Percentiles rank a stretch among this genome's conserved stretches.
Evolutionary conservation across 2,113 vertebrate species (phyloP).

Genomic region (Tachysurus vachellii): DNA sequence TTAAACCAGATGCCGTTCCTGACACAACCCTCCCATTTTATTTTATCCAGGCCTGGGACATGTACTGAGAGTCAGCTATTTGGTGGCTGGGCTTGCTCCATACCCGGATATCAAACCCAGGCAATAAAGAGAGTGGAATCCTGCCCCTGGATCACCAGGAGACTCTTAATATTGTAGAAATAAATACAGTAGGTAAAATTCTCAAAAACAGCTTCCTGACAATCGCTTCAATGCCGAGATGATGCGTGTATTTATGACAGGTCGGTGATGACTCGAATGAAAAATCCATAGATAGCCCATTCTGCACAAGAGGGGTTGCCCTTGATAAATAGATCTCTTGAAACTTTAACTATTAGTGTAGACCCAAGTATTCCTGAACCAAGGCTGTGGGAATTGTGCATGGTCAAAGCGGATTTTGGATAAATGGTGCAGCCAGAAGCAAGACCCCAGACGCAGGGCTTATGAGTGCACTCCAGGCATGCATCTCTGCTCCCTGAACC

Average conservation of each 20-base stretch:
- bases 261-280: not conserved
- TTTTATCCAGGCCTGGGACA: no score
- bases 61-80: no score
- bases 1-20: no score
- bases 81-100: no score
- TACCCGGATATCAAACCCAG: no score
- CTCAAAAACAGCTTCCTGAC: not conserved
- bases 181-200: not conserved
- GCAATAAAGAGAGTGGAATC: no score
- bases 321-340: not conserved
- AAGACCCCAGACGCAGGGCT: slow-evolving; percentile 11
- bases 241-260: not conserved
- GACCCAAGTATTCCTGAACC: not conserved
- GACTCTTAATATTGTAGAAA: not conserved
- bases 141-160: no score
- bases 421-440: not conserved
- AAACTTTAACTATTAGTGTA: not conserved
- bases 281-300: not conserved
- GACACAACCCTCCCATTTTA: no score
- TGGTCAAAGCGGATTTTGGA: not conserved
- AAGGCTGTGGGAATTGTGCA: not conserved
- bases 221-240: not conserved
- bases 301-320: not conserved
- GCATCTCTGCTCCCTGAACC: slow-evolving; percentile 14
- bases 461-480: slow-evolving; percentile 1